Percentiles rank a stretch among this genome's conserved stretches.
phyloP scores from a whole-genome alignment of 2,113 vertebrate species.

The Hippoglossus stenolepis region DNA sequence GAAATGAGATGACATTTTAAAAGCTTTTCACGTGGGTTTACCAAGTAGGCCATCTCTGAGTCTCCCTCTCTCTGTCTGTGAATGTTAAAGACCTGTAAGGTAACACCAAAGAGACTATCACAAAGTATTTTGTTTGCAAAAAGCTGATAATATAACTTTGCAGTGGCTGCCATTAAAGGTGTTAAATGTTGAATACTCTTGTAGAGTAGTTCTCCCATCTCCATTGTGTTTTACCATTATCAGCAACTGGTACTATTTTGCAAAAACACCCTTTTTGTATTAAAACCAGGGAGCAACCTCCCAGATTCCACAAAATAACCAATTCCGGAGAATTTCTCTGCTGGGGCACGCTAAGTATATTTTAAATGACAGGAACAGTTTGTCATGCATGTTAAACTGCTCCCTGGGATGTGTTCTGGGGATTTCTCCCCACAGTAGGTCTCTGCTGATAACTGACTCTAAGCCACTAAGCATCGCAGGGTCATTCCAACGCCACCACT shows the following conservation, averaged over 20 bases:
- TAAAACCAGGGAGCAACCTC: conserved; percentile 21
- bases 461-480: conserved; percentile 51
- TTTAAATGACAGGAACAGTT: conserved; percentile 37
- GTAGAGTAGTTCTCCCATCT: background rate
- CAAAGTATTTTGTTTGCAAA: conserved; percentile 7
- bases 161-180: background rate
- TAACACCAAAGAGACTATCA: background rate
- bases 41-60: conserved; percentile 23
- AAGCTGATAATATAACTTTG: background rate
- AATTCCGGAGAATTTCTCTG: conserved; percentile 24
- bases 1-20: conserved; percentile 71
- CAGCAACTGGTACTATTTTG: conserved; percentile 7
- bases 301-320: conserved; percentile 29
- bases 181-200: background rate
- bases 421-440: conserved; percentile 23
- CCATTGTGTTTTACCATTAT: conserved; percentile 14
- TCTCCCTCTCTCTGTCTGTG: conserved; percentile 29
- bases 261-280: conserved; percentile 28
- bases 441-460: conserved; percentile 59
- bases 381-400: conserved; percentile 12
- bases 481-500: conserved; percentile 53
- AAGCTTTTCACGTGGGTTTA: conserved; percentile 57
- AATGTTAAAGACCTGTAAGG: conserved; percentile 10
- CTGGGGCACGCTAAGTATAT: conserved; percentile 5
- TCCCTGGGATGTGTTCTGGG: background rate